Evolutionary conservation across 2,113 vertebrate genomes (phyloP).

Genomic region (Zootoca vivipara): DNA sequence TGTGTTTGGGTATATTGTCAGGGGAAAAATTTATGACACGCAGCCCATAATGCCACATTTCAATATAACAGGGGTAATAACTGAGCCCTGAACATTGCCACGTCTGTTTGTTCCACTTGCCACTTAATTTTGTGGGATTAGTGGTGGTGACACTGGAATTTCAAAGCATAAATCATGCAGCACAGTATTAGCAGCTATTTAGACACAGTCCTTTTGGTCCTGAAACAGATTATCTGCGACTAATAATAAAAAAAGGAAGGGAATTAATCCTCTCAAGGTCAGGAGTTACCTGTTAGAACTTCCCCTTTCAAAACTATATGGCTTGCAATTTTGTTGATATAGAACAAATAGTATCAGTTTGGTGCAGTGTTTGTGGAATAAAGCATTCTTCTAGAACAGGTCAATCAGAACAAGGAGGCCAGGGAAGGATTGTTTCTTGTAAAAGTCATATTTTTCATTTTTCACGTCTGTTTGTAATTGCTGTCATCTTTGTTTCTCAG

Average conservation of each 20-base stretch:
- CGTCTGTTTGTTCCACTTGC: constrained; percentile 27
- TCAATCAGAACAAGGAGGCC: constrained; percentile 18
- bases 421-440: constrained; percentile 52
- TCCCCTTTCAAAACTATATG: neutral
- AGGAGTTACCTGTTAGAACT: constrained; percentile 24
- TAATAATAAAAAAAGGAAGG: constrained; percentile 25
- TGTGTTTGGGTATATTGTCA: neutral
- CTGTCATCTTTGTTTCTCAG: constrained; percentile 82
- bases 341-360: constrained; percentile 42
- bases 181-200: constrained; percentile 4
- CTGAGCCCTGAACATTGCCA: constrained; percentile 2
- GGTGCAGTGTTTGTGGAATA: constrained; percentile 29
- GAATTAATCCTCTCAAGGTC: constrained; percentile 29
- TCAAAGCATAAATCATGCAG: constrained; percentile 12
- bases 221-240: constrained; percentile 15
- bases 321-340: constrained; percentile 38
- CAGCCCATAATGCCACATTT: constrained; percentile 10
- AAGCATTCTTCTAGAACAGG: neutral
- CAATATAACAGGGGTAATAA: neutral
- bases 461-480: constrained; percentile 81
- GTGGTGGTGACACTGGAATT: constrained; percentile 17
- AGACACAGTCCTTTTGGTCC: constrained; percentile 14
- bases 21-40: neutral
- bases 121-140: constrained; percentile 34
- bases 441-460: constrained; percentile 69